These are phyloP conservation scores for Euura lappo DNA, from an alignment of 1,140 invertebrate genomes.

Conservation along the genomic window DNA sequence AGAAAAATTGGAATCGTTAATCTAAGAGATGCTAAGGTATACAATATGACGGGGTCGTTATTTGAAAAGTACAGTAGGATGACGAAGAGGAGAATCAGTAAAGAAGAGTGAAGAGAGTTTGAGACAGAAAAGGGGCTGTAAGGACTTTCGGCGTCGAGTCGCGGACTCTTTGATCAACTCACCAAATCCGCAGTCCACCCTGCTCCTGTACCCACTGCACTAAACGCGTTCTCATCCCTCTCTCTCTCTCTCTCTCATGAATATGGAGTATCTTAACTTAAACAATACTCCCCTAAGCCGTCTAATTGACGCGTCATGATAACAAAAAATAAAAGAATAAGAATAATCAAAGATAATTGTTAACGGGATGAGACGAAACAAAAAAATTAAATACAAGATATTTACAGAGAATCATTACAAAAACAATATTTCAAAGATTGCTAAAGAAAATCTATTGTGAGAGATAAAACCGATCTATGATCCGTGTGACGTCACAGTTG, in stretches of 20 bases:
- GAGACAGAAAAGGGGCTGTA: constrained; percentile 42
- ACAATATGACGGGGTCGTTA: constrained; percentile 50
- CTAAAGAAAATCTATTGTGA: no score
- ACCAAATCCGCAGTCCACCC: constrained; percentile 35
- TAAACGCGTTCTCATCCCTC: constrained; percentile 47
- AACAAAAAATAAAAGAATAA: constrained; percentile 15
- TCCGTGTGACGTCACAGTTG: no score
- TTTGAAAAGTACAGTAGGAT: constrained; percentile 49
- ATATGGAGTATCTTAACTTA: constrained; percentile 41
- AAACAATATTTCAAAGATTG: no score
- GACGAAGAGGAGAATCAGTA: no score
- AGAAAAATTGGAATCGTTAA: constrained; percentile 40
- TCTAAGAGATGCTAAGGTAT: constrained; percentile 56
- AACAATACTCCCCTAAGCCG: constrained; percentile 27
- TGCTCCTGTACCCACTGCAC: constrained; percentile 19
- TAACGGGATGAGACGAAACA: neutral
- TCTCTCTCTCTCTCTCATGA: constrained; percentile 39
- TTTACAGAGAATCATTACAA: no score
- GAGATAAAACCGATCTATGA: no score
- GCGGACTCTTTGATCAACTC: constrained; percentile 52
- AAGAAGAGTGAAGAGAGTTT: constrained; percentile 33
- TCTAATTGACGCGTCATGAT: constrained; percentile 41
- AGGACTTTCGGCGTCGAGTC: constrained; percentile 38
- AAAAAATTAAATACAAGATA: neutral
- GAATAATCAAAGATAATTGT: constrained; percentile 7